These are phyloP conservation scores for Clistopyga incitator DNA, from an alignment of 2,888 invertebrate genomes.

Conservation along the genomic window DNA sequence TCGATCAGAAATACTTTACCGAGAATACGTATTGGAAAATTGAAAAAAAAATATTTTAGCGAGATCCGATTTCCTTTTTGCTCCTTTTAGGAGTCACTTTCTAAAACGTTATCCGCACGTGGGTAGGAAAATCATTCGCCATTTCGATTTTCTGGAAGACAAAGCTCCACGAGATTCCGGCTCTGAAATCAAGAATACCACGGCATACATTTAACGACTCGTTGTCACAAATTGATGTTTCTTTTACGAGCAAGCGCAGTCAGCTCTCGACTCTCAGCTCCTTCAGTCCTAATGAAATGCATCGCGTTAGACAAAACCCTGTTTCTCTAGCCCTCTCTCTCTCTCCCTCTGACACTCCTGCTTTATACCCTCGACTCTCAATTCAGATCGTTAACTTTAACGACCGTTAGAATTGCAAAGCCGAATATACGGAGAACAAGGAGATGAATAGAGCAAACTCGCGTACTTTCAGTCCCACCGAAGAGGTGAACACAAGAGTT, in stretches of 20 bases:
- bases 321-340: slow-evolving; percentile 10
- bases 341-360: neutral
- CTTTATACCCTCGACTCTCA: slow-evolving; percentile 51
- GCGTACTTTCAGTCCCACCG: slow-evolving; percentile 28
- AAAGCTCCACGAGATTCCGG: neutral
- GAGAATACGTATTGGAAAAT: no score
- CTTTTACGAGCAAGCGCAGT: slow-evolving; percentile 49
- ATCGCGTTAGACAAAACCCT: slow-evolving; percentile 54
- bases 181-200: slow-evolving; percentile 13
- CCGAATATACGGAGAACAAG: slow-evolving; percentile 55
- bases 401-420: slow-evolving; percentile 64
- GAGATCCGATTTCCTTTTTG: no score
- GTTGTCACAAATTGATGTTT: slow-evolving; percentile 62
- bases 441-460: slow-evolving; percentile 64
- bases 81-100: no score
- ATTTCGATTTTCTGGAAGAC: neutral
- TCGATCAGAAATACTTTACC: slow-evolving; percentile 9
- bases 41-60: no score
- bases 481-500: slow-evolving; percentile 20
- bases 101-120: no score
- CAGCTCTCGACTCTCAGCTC: slow-evolving; percentile 32
- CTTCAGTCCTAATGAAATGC: slow-evolving; percentile 47
- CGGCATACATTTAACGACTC: slow-evolving; percentile 55
- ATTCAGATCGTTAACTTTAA: slow-evolving; percentile 67
- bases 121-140: no score